phyloP scores from a whole-genome alignment of 1,140 invertebrate genomes.

The Reticulitermes speratus region DNA sequence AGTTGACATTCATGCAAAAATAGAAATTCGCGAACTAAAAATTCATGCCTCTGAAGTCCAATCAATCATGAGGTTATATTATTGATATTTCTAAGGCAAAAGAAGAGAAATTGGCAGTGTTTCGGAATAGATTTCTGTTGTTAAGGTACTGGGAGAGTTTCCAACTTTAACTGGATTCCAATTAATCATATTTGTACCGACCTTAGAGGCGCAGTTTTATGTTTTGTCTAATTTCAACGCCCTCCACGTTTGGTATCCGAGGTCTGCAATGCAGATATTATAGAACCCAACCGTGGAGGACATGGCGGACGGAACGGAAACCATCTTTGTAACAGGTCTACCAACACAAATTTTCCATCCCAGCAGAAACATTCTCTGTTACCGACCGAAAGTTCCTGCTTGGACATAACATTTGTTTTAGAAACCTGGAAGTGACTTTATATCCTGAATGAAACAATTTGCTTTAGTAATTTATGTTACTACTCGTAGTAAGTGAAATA shows the following conservation, averaged over 20 bases:
- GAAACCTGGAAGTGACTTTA: no score
- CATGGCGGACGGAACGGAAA: slow-evolving; percentile 36
- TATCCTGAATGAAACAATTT: no score
- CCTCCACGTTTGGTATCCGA: slow-evolving; percentile 33
- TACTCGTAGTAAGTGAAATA: no score
- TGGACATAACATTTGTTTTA: no score
- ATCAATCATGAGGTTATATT: background rate
- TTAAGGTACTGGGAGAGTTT: background rate
- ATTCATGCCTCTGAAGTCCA: background rate
- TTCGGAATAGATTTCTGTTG: background rate
- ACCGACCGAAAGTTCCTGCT: no score
- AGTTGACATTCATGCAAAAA: background rate
- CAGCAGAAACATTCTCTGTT: no score
- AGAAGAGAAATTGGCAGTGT: slow-evolving; percentile 4
- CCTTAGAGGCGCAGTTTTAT: slow-evolving; percentile 33
- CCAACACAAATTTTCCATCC: background rate
- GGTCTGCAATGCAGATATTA: slow-evolving; percentile 38
- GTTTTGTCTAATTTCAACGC: slow-evolving; percentile 37
- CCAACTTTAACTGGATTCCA: slow-evolving; percentile 12
- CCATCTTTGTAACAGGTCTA: slow-evolving; percentile 33
- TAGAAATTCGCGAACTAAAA: background rate
- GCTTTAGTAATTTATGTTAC: no score
- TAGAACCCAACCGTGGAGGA: slow-evolving; percentile 33
- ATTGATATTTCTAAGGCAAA: background rate
- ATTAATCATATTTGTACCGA: slow-evolving; percentile 31